Conservation (phyloP, 2,888 invertebrate species). For the Spialia ferax region DNA sequence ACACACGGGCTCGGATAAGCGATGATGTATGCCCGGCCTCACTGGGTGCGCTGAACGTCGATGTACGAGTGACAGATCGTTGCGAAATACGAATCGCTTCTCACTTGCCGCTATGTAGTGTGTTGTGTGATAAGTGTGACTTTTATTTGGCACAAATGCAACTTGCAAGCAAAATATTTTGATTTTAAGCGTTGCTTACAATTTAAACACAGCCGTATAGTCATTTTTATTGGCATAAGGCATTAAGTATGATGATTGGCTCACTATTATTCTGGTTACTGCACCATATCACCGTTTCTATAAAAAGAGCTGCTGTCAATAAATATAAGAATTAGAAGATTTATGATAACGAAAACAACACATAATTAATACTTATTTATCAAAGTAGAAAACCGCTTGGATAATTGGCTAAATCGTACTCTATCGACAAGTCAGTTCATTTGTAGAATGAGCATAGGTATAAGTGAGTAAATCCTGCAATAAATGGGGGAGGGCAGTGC, state of each 20-base stretch:
- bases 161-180: neutral
- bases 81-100: conserved; percentile 41
- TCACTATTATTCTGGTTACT: too few relatives aligned
- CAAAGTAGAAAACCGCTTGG: neutral
- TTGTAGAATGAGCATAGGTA: conserved; percentile 39
- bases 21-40: conserved; percentile 70
- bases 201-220: too few relatives aligned
- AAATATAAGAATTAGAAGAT: too few relatives aligned
- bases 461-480: conserved; percentile 63
- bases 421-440: neutral
- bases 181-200: too few relatives aligned
- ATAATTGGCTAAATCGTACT: neutral
- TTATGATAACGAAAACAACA: neutral
- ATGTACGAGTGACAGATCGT: conserved; percentile 61
- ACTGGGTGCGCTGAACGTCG: conserved; percentile 68
- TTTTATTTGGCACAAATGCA: neutral
- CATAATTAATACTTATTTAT: neutral
- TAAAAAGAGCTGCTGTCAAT: too few relatives aligned
- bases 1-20: conserved; percentile 74
- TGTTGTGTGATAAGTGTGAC: too few relatives aligned
- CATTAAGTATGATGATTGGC: too few relatives aligned
- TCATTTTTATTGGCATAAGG: too few relatives aligned
- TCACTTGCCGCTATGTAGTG: neutral
- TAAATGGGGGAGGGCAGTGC: conserved; percentile 59
- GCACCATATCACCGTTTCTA: too few relatives aligned